These are phyloP conservation scores for Pocillopora damicornis DNA, from an alignment of 64 coral and sea anemone species.

Conservation along the genomic window DNA sequence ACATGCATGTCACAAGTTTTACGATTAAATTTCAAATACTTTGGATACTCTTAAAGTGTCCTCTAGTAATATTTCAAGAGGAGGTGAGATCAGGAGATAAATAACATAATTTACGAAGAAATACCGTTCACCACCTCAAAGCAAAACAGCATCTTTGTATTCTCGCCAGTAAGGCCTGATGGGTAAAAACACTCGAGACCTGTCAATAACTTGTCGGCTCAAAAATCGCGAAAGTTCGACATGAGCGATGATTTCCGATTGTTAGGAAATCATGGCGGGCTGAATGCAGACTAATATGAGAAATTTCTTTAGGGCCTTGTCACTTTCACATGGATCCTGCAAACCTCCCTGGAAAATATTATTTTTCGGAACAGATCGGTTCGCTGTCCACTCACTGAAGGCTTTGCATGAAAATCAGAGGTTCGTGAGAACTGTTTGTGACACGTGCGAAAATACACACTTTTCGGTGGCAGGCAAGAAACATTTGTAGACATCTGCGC, in stretches of 20 bases:
- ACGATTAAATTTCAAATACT: neutral
- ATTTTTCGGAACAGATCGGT: conserved; percentile 74
- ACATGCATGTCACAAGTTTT: conserved; percentile 20
- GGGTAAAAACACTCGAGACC: neutral
- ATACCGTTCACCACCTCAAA: neutral
- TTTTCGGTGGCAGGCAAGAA: no score
- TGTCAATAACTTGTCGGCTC: conserved; percentile 7
- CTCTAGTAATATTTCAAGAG: neutral
- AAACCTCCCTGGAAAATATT: conserved; percentile 62
- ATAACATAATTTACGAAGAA: conserved; percentile 34
- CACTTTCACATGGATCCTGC: neutral
- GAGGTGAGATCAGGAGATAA: conserved; percentile 25
- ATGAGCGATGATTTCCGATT: neutral
- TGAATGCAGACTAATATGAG: neutral
- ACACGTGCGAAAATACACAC: no score
- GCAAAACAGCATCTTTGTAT: conserved; percentile 17
- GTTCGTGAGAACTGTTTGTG: neutral
- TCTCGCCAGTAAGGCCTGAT: neutral
- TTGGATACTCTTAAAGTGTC: neutral
- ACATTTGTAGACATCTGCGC: no score
- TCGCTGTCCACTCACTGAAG: conserved; percentile 58
- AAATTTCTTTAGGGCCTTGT: neutral
- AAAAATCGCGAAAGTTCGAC: neutral
- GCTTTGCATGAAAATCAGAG: conserved; percentile 38
- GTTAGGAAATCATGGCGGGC: neutral